Percentiles rank a stretch among this genome's conserved stretches.
These are phyloP conservation scores for Lutjanus erythropterus DNA, from an alignment of 2,113 vertebrate species.

Conservation along the genomic window DNA sequence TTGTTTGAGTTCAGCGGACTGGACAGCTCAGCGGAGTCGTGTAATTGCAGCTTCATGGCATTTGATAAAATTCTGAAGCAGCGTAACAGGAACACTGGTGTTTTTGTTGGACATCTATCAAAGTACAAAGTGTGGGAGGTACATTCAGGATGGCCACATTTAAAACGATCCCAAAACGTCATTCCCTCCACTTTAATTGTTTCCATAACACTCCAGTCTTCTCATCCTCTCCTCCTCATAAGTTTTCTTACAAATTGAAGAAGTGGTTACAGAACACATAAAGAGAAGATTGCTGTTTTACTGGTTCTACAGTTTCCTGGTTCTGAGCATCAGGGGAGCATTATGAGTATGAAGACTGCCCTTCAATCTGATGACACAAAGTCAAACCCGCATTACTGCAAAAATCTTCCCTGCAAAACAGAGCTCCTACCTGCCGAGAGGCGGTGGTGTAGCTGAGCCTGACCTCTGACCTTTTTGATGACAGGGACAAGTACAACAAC, in stretches of 20 bases:
- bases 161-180: background rate
- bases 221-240: background rate
- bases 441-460: background rate
- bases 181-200: background rate
- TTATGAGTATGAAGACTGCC: background rate
- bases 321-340: slow-evolving; percentile 10
- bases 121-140: background rate
- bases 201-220: background rate
- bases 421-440: background rate
- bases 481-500: background rate
- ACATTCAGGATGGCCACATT: background rate
- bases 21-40: too few relatives aligned
- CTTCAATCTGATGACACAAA: slow-evolving; percentile 6
- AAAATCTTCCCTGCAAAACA: background rate
- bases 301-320: background rate
- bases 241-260: slow-evolving; percentile 3
- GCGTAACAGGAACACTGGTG: too few relatives aligned
- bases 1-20: too few relatives aligned
- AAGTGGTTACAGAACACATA: slow-evolving; percentile 25
- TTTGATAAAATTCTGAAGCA: too few relatives aligned
- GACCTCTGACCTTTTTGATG: background rate
- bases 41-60: too few relatives aligned
- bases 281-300: slow-evolving; percentile 28
- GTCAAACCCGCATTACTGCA: background rate
- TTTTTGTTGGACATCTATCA: background rate